These are phyloP conservation scores for Pseudorasbora parva DNA, from an alignment of 2,113 vertebrate genomes.

Conservation along the genomic window DNA sequence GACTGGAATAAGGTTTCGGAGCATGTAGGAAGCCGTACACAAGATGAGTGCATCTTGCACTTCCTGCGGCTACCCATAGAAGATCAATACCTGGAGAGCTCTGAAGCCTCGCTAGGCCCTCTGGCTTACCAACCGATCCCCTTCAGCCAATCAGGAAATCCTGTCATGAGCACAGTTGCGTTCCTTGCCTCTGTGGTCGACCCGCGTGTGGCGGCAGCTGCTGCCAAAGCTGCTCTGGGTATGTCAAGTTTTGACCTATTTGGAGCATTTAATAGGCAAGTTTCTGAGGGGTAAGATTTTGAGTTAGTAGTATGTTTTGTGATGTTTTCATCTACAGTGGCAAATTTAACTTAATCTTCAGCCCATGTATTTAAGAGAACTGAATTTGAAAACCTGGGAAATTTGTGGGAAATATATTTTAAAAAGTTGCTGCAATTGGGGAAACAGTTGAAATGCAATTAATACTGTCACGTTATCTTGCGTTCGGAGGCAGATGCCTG, in stretches of 20 bases:
- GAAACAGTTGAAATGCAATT: no score
- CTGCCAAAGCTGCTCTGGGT: slow-evolving; percentile 93
- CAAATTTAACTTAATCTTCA: no score
- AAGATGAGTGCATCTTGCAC: slow-evolving; percentile 97
- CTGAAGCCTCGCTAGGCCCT: slow-evolving; percentile 87
- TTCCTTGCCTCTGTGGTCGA: slow-evolving; percentile 97
- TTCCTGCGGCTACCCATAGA: slow-evolving; percentile 95
- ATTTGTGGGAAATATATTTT: no score
- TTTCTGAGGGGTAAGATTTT: no score
- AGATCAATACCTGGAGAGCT: slow-evolving; percentile 93
- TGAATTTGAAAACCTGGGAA: no score
- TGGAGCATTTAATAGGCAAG: no score
- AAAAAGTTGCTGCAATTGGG: no score
- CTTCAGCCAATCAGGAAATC: slow-evolving; percentile 97
- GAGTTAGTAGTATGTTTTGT: no score
- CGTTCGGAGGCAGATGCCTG: no score
- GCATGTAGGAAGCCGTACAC: slow-evolving; percentile 94
- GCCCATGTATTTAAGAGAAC: no score
- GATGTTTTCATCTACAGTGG: no score
- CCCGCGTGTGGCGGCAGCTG: slow-evolving; percentile 92
- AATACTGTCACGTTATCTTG: no score
- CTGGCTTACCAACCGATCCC: slow-evolving; percentile 95
- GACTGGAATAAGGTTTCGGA: slow-evolving; percentile 99
- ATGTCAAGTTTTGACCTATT: slow-evolving; percentile 16
- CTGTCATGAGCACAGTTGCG: slow-evolving; percentile 97